Conservation (phyloP, 2,113 vertebrate genomes). For the Uropsilus gracilis region DNA sequence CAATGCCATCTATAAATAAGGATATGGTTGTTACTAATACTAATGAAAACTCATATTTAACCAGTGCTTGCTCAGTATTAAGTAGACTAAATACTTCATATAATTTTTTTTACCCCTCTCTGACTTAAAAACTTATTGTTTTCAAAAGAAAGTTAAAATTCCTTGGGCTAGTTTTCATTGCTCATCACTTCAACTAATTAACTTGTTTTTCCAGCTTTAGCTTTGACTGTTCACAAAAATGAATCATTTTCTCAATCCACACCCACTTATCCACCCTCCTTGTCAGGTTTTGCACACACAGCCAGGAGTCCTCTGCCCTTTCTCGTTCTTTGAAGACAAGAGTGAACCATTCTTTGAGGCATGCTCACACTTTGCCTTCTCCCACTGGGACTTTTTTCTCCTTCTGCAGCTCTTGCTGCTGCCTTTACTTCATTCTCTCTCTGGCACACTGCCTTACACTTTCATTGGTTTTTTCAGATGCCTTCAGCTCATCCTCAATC, state of each 20-base stretch:
- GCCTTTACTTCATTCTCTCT: background rate
- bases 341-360: background rate
- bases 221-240: background rate
- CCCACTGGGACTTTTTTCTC: background rate
- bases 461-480: background rate
- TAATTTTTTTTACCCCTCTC: background rate
- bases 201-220: background rate
- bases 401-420: background rate
- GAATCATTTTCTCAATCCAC: background rate
- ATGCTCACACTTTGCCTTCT: fast-evolving
- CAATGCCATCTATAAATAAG: background rate
- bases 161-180: background rate
- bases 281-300: fast-evolving
- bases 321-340: background rate
- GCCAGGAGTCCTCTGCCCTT: fast-evolving
- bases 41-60: background rate
- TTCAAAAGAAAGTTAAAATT: background rate
- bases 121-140: background rate
- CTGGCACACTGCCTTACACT: background rate
- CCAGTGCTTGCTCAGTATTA: background rate
- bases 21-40: background rate
- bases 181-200: background rate
- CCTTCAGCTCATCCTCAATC: fast-evolving
- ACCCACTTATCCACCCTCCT: background rate
- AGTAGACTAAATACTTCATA: background rate